phyloP scores from a whole-genome alignment of 2,888 invertebrate species.

The Archaeoteleia sp. region DNA sequence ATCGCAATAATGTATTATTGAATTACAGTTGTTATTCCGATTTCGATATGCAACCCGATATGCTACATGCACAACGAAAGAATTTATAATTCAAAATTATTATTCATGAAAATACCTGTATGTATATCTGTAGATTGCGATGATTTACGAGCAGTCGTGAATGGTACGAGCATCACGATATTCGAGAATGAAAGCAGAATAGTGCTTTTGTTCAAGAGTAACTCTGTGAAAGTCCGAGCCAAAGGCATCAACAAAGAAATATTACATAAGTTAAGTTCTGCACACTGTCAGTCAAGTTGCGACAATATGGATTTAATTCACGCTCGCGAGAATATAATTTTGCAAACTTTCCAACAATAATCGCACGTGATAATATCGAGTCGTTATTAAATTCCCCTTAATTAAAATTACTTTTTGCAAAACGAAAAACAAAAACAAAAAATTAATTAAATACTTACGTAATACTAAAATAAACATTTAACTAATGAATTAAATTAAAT shows the following conservation, averaged over 20 bases:
- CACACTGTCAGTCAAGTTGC: constrained; percentile 42
- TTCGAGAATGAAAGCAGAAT: constrained; percentile 45
- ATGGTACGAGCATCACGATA: constrained; percentile 45
- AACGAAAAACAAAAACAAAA: too few species aligned
- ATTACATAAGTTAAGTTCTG: constrained; percentile 35
- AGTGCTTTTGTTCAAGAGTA: constrained; percentile 43
- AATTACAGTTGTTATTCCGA: constrained; percentile 27
- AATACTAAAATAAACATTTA: constrained; percentile 15
- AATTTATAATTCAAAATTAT: constrained; percentile 38
- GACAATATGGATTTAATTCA: constrained; percentile 39
- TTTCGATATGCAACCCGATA: constrained; percentile 26
- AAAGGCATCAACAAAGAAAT: constrained; percentile 41
- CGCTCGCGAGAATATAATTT: constrained; percentile 36
- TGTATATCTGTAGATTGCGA: constrained; percentile 41
- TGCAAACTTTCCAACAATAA: constrained; percentile 33
- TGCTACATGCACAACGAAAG: constrained; percentile 25
- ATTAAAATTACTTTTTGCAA: too few species aligned
- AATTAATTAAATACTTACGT: too few species aligned
- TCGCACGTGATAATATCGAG: neutral
- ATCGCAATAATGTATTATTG: constrained; percentile 34
- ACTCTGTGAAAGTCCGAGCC: constrained; percentile 41
- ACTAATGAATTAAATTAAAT: constrained; percentile 8
- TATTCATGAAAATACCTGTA: constrained; percentile 39
- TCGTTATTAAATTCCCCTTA: neutral
- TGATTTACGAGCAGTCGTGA: constrained; percentile 41